Evolutionary conservation across 2,888 invertebrate species (phyloP).

Genomic region (Thymelicus acteon): DNA sequence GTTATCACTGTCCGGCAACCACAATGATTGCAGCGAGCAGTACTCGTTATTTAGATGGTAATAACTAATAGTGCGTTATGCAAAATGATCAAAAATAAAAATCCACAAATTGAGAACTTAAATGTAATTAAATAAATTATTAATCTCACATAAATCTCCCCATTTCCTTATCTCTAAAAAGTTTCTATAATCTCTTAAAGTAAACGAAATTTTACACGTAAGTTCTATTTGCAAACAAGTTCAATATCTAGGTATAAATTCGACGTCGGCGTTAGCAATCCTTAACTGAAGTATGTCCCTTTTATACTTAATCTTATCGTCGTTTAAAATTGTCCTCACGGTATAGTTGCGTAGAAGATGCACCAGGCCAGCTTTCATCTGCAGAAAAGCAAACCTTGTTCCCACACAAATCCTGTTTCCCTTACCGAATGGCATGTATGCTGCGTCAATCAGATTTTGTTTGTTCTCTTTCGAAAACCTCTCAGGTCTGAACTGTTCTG

Average conservation of each 20-base stretch:
- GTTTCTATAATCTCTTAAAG: no score
- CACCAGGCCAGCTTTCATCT: conserved; percentile 49
- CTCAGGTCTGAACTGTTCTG: conserved; percentile 72
- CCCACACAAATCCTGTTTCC: conserved; percentile 76
- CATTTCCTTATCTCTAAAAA: no score
- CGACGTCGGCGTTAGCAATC: conserved; percentile 53
- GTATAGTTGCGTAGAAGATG: conserved; percentile 44
- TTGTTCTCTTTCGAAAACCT: conserved; percentile 55
- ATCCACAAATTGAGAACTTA: no score
- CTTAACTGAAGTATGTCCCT: conserved; percentile 57
- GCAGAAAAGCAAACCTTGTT: conserved; percentile 58
- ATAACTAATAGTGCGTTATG: no score
- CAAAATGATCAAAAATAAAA: no score
- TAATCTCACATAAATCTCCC: no score
- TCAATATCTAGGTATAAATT: conserved; percentile 45
- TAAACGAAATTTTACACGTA: no score
- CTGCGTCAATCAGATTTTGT: conserved; percentile 50
- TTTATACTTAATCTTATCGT: conserved; percentile 39
- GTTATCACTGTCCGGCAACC: no score
- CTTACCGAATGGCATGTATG: conserved; percentile 74
- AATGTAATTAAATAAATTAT: no score
- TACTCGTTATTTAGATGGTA: no score
- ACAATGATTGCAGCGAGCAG: no score
- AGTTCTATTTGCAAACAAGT: no score
- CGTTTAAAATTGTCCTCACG: conserved; percentile 39